A percentile compares a stretch with the other conserved stretches of the same genome.
phyloP scores from a whole-genome alignment of 2,113 vertebrate genomes.

The Dipodomys ordii region DNA sequence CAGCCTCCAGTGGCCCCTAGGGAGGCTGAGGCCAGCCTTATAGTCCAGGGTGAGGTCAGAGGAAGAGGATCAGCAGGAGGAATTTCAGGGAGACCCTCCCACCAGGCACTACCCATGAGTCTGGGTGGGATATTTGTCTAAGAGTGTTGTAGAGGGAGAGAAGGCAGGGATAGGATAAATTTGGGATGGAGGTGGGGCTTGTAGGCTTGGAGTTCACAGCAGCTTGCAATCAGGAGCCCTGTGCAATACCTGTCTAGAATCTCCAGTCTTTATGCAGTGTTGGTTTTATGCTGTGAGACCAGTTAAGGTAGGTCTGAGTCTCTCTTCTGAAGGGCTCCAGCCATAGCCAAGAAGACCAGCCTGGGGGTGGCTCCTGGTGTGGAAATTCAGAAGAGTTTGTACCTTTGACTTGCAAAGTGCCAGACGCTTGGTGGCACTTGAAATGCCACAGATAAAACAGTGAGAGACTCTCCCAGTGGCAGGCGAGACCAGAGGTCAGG shows the following conservation, averaged over 20 bases:
- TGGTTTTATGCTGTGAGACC: background rate
- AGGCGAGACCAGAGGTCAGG: conserved; percentile 48
- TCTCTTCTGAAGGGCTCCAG: background rate
- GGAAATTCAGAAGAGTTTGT: conserved; percentile 62
- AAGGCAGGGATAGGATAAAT: rapidly evolving
- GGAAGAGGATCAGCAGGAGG: background rate
- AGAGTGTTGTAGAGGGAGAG: background rate
- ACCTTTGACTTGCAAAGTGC: conserved; percentile 61
- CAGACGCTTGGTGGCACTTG: conserved; percentile 70
- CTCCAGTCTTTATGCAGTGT: background rate
- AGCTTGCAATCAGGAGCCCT: too few species aligned
- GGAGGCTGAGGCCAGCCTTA: background rate
- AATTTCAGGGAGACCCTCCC: background rate
- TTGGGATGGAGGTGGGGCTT: background rate
- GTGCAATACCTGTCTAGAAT: background rate
- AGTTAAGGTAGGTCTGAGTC: background rate
- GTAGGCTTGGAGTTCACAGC: background rate
- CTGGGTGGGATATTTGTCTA: rapidly evolving
- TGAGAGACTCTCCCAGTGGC: conserved; percentile 63
- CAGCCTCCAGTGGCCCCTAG: background rate
- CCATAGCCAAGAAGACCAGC: background rate
- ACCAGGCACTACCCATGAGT: background rate
- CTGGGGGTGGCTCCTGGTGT: background rate
- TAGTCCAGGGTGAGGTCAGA: background rate
- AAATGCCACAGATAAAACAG: conserved; percentile 75